Base-by-base conservation (phyloP, 2,888 invertebrate genomes). In the Ecliptopera silaceata region DNA sequence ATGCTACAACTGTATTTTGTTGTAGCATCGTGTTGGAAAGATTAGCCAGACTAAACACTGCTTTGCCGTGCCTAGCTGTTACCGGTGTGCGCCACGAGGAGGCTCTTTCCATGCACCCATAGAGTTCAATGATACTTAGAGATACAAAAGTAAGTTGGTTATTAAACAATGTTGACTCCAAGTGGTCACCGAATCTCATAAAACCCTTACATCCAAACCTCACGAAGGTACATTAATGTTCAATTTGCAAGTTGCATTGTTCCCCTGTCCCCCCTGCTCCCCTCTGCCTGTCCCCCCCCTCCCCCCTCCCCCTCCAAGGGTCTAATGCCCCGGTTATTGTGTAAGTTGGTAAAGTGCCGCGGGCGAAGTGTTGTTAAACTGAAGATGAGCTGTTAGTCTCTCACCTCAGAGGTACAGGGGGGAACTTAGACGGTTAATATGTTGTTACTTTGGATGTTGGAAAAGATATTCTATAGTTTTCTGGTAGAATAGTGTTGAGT, bases 191-290 rank as follows among this genome's bases (percentile, higher is more conserved):
- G 5, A n/a, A 31, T 17, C 17, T 31, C 44, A 18, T 31, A 3
- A 48, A 22, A 39, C 12, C 4, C 36, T 10, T 18, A 29, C 34
- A 36, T 32, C 17, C 49, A 48, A 55, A 49, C 49, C 22, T 48
- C 39, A 34, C 41, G 12, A 49, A 54, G 50, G 45, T 46, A 46
- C 31, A 60, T 61, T 57, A 57, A 54, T 51, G 50, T 57, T 50
- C 54, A 61, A 61, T 61, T 56, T 45, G 34, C 53, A 54, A 60
- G 60, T 56, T 56, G 50, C 54, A 54, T 54, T 61, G 52, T 59
- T 46, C 26, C 26, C 26, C 8, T 42, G 41, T 26, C 29, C 49
- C 29, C 15, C 41, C 8, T 10, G 8, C 39, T 10, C 8, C 44
- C 44, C 32, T n/a, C 31, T 3, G 15, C 29, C 1, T 12, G n/a